phyloP scores from a whole-genome alignment of 2,797 vertebrate species.

The Dendrocincla fuliginosa region DNA sequence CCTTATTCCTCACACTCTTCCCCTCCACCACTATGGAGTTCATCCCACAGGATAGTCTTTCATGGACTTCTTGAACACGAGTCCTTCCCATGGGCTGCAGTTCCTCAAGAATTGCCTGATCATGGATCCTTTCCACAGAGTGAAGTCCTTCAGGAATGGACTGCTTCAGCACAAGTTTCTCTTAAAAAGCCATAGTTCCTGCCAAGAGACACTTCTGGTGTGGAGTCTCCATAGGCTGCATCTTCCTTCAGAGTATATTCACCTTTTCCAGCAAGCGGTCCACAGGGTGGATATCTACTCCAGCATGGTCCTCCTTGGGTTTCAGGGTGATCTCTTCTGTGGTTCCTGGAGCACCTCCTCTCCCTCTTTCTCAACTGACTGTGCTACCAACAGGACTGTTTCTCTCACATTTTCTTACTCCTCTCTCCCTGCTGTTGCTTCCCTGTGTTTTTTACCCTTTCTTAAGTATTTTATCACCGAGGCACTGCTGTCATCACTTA shows the following conservation, averaged over 20 bases:
- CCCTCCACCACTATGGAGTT: neutral
- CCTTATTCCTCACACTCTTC: neutral
- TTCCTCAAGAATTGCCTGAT: neutral
- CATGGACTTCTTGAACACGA: neutral
- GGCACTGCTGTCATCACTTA: neutral
- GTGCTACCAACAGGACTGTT: neutral
- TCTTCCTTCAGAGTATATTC: neutral
- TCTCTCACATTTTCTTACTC: neutral
- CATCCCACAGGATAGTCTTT: neutral
- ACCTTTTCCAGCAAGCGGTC: neutral
- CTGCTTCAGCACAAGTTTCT: neutral
- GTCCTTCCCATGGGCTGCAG: neutral
- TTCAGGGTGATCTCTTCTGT: neutral
- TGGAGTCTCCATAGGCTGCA: neutral
- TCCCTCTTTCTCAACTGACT: neutral
- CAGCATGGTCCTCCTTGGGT: neutral
- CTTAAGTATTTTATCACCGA: neutral
- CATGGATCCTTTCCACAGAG: neutral
- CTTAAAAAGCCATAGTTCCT: neutral
- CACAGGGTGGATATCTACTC: neutral
- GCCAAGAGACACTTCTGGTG: neutral
- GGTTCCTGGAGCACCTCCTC: neutral
- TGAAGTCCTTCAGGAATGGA: neutral
- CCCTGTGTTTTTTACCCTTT: neutral
- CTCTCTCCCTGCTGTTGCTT: neutral